Evolutionary conservation across 2,797 vertebrate species (phyloP).

Genomic region (Takifugu ocellatus): DNA sequence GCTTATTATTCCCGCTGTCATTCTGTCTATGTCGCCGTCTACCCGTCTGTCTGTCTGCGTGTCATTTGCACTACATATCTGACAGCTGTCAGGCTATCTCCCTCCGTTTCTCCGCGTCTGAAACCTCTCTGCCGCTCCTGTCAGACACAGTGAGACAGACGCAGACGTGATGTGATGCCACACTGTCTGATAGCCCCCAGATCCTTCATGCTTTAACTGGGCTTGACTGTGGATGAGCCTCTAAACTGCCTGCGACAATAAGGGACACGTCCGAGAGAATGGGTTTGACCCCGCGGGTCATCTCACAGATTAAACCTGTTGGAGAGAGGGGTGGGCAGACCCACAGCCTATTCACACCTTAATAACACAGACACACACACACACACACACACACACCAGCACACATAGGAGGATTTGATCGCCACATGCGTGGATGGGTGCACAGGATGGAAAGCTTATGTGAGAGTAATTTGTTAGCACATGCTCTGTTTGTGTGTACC

Average conservation of each 20-base stretch:
- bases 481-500: slow-evolving; percentile 20
- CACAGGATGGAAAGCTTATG: slow-evolving; percentile 2
- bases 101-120: slow-evolving; percentile 25
- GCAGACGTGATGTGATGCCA: slow-evolving; percentile 71
- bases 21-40: slow-evolving; percentile 27
- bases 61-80: slow-evolving; percentile 54
- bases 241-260: slow-evolving; percentile 72
- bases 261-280: slow-evolving; percentile 72
- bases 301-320: slow-evolving; percentile 64
- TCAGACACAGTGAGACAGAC: slow-evolving; percentile 64
- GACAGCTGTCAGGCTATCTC: slow-evolving; percentile 58
- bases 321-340: slow-evolving; percentile 33
- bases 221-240: slow-evolving; percentile 71
- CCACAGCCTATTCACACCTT: slow-evolving; percentile 55
- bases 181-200: slow-evolving; percentile 66
- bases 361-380: slow-evolving; percentile 33
- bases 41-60: slow-evolving; percentile 42
- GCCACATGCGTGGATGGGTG: slow-evolving; percentile 6
- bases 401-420: slow-evolving; percentile 38
- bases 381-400: slow-evolving; percentile 6
- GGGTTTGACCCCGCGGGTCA: slow-evolving; percentile 72
- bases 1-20: slow-evolving; percentile 41
- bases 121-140: slow-evolving; percentile 51
- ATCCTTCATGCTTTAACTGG: slow-evolving; percentile 71
- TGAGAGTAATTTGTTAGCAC: slow-evolving; percentile 24